phyloP scores from a whole-genome alignment of 1,140 invertebrate genomes.

The Cyclargus thomasi region DNA sequence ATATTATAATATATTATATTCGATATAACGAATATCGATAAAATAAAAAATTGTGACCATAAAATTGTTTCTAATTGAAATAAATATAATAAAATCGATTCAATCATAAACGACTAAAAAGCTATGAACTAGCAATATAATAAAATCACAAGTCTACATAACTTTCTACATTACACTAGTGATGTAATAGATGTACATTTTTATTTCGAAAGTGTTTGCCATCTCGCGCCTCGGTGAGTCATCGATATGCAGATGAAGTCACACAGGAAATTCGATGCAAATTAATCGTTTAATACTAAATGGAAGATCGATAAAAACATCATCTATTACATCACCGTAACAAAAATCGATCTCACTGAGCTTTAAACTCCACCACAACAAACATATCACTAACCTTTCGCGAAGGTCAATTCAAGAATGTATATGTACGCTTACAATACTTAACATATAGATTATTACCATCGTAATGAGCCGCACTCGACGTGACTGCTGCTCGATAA shows the following conservation, averaged over 20 bases:
- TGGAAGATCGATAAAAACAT: constrained; percentile 9
- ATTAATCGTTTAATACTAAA: constrained; percentile 12
- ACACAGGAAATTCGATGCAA: constrained; percentile 2
- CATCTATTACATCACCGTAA: constrained; percentile 15
- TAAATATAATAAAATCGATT: constrained; percentile 56
- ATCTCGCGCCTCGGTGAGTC: background rate
- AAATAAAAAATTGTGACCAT: constrained; percentile 41
- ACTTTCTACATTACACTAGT: constrained; percentile 22
- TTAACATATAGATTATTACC: constrained; percentile 51
- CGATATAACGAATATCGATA: constrained; percentile 19
- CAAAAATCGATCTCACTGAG: constrained; percentile 37
- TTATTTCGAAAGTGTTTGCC: constrained; percentile 5
- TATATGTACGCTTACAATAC: constrained; percentile 70
- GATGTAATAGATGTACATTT: constrained; percentile 11
- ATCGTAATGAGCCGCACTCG: constrained; percentile 10
- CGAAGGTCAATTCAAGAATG: constrained; percentile 74
- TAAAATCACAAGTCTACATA: constrained; percentile 67
- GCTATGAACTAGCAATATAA: constrained; percentile 66
- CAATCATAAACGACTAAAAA: constrained; percentile 66
- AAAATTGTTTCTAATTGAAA: constrained; percentile 41
- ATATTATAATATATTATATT: too few relatives aligned
- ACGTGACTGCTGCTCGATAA: background rate
- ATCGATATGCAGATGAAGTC: constrained; percentile 11
- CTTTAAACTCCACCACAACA: constrained; percentile 54
- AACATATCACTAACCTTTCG: constrained; percentile 73